Base-by-base conservation (phyloP, 2,888 invertebrate species). In the Microchrysa polita region DNA sequence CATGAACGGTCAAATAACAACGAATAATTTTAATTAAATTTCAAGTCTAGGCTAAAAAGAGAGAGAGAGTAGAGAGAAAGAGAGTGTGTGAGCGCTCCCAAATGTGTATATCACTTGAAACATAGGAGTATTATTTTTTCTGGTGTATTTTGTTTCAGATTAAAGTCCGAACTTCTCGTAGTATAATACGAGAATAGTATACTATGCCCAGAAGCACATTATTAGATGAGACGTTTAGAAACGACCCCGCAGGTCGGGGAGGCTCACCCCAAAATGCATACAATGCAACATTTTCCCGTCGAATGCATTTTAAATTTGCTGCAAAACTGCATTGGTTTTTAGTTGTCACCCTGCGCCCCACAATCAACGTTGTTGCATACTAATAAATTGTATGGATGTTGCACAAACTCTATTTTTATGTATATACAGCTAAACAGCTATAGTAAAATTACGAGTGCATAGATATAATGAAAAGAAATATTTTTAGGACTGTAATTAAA, bases 21-120 rank as follows among this genome's bases (percentile, higher is more conserved):
- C 65, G 65, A 65, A 59, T 44, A 42, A 72, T 72, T 72, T 72
- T 72, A 72, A 72, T 72, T 72, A 72, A 72, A 72, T 59, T 69
- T 72, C 40, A 72, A 72, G 57, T n/a, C 72, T 72, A 59, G 48
- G n/a, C n/a, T n/a, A n/a, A n/a, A n/a, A n/a, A n/a, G n/a, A n/a
- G n/a, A n/a, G n/a, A n/a, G n/a, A n/a, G n/a, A n/a, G n/a, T n/a
- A n/a, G n/a, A n/a, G n/a, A n/a, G n/a, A n/a, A n/a, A n/a, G n/a
- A n/a, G n/a, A n/a, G n/a, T n/a, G n/a, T n/a, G n/a, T n/a, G n/a
- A 48, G 16, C 72, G n/a, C 23, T 34, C 27, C 27, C 2, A 44
- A 60, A 72, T 72, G n/a, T n/a, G n/a, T n/a, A 60, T 72, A 72
- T 72, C 55, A 69, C 69, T 23, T 16, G 48, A 14, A 34, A 48